phyloP scores from a whole-genome alignment of 2,888 invertebrate genomes.

The Trypoxylon attenuatum region DNA sequence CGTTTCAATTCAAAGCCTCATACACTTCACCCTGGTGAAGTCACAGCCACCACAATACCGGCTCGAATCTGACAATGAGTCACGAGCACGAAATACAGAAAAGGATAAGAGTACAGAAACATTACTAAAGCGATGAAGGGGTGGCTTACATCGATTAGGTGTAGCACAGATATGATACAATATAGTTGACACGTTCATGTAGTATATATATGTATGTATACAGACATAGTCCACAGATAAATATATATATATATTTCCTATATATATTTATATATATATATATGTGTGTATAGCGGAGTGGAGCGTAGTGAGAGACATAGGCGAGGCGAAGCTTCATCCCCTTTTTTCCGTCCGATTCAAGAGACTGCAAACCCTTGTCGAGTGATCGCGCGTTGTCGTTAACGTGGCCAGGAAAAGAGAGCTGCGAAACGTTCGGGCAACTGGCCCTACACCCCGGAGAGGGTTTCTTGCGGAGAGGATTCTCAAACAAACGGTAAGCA shows the following conservation, averaged over 20 bases:
- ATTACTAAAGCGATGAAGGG: conserved; percentile 72
- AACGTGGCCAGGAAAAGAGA: conserved; percentile 23
- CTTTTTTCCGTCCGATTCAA: conserved; percentile 65
- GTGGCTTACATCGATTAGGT: conserved; percentile 74
- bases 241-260: conserved; percentile 44
- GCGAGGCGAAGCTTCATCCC: conserved; percentile 74
- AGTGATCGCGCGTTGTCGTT: conserved; percentile 38
- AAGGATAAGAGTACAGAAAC: conserved; percentile 67
- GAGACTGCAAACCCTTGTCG: conserved; percentile 58
- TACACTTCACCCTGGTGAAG: too few species aligned
- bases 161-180: conserved; percentile 71
- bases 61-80: conserved; percentile 12
- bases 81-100: conserved; percentile 48
- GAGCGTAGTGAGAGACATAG: conserved; percentile 74
- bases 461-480: conserved; percentile 13
- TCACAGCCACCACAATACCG: conserved; percentile 4
- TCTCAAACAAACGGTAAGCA: conserved; percentile 15
- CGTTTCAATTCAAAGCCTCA: too few species aligned
- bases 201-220: conserved; percentile 28
- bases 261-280: too few species aligned
- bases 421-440: conserved; percentile 1
- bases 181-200: conserved; percentile 62
- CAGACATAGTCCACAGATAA: conserved; percentile 16
- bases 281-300: conserved; percentile 68
- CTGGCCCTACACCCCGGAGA: conserved; percentile 1